Base-by-base conservation (phyloP, 2,113 vertebrate species). In the Muscicapa adusta region DNA sequence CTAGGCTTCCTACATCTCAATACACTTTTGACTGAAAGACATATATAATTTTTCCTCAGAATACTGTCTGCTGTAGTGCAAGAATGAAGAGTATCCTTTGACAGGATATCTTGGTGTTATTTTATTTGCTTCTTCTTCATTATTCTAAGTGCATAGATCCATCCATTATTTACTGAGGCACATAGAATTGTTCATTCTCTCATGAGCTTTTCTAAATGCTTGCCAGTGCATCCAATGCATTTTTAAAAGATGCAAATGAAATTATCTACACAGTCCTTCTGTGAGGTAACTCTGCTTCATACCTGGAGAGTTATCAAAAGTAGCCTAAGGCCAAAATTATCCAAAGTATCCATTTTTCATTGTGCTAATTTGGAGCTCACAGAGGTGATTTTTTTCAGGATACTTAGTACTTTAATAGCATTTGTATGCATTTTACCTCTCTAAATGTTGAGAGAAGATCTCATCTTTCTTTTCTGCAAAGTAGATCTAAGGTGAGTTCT, bases 201-300 rank as follows among this genome's bases (percentile, higher is more conserved):
- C 58, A 36, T 31, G 77, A 72, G 42, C 40, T 87, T 93, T 88
- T 92, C 70, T 75, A 74, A 91, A 81, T 65, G 65, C 29, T 85
- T 93, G 50, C 72, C 40, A 72, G 40, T 68, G 58, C 81, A 93
- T 87, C 28, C 2, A 3, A 38, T 71, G 26, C 61, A 83, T 88
- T 92, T 92, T 95, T 87, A 13, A 93, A 82, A 87, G n/a, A 91
- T 60, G 48, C 7, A 75, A 78, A 94, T 91, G 61, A 87, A 94
- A 78, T 93, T 89, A 87, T 79, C 77, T 89, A 28, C 68, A 48
- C 29, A 42, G 62, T 57, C 62, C 62, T 86, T 80, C 61, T 89
- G 70, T 87, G 57, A 87, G 57, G 73, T 79, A 94, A 85, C 65
- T 93, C 53, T 34, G 78, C 87, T 85, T 92, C 48, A 70, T 75